Evolutionary conservation across 2,888 invertebrate genomes (phyloP), one percentile per base, ranked within the genome.

Genomic region (Argynnis bischoffii): DNA sequence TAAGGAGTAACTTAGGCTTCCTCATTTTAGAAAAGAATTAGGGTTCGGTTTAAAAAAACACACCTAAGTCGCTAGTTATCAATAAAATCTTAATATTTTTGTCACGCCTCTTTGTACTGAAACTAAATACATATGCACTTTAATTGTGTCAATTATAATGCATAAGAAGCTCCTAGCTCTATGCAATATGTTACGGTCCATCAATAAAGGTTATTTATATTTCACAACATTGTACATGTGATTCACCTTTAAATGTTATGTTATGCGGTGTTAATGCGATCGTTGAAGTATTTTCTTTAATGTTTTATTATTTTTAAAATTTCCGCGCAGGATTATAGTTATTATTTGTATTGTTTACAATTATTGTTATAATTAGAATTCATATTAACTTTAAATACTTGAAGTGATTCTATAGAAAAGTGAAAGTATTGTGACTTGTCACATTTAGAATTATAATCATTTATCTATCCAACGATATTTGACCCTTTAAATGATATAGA

Each of bases 401-500:
- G 26, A 66, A 65, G 67, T 64, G 53, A 70, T 74, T 75, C 69
- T 63, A 70, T 72, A 75, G 70, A 69, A 67, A 74, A 78, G 82
- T 78, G 83, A 84, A 84, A 84, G 83, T 75, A 63, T 63, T 72
- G 70, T 71, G 75, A 77, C 78, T 73, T 74, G 74, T 71, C 75
- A 70, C 72, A 72, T 64, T 71, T 69, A 70, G 69, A 71, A 71
- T 77, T 72, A 75, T 77, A 77, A 69, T 74, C 66, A 74, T 64
- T 67, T 51, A 57, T 31, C 54, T 53, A 69, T 53, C 71, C 75
- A 72, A 63, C 55, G 54, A 56, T 56, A 67, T 55, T 15, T 66
- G 72, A 63, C 55, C 59, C 71, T 41, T 63, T 16, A 57, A 54
- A 21, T 21, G 6, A 61, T 56, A 63, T 50, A 53, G 51, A 66